A percentile compares a stretch with the other conserved stretches of the same genome.
These are phyloP conservation scores for Pedicia rivosa DNA, from an alignment of 2,888 invertebrate genomes.

Conservation along the genomic window DNA sequence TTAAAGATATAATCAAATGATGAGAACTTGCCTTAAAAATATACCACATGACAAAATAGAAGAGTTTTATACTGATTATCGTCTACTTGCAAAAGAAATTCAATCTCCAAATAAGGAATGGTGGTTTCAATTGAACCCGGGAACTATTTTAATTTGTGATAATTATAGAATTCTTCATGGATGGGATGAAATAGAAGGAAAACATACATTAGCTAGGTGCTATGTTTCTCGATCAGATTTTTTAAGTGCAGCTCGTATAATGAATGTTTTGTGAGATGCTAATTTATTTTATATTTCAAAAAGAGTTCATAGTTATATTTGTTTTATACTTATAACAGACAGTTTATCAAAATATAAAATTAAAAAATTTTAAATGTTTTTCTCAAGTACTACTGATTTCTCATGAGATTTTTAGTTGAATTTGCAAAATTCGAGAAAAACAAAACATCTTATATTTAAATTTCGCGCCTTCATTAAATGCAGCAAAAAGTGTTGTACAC, in stretches of 20 bases:
- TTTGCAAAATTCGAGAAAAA: no score
- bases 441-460: no score
- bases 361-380: no score
- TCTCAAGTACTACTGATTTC: no score
- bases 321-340: no score
- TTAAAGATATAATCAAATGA: conserved; percentile 53
- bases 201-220: conserved; percentile 48
- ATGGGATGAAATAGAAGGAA: conserved; percentile 48
- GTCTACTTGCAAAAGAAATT: conserved; percentile 35
- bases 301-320: no score
- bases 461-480: no score
- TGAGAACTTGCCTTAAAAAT: conserved; percentile 45
- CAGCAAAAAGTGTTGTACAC: no score
- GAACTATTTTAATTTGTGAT: conserved; percentile 54
- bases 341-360: not conserved
- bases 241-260: conserved; percentile 39
- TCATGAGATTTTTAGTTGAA: no score
- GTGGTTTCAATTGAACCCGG: conserved; percentile 46
- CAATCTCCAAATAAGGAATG: conserved; percentile 35
- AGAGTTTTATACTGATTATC: conserved; percentile 44
- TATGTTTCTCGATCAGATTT: conserved; percentile 58
- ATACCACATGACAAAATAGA: conserved; percentile 35
- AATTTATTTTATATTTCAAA: no score
- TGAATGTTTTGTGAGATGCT: conserved; percentile 14
- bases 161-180: conserved; percentile 70